Evolutionary conservation across 2,888 invertebrate species (phyloP), one percentile per base, ranked within the genome.

Genomic region (Nomada fucata): DNA sequence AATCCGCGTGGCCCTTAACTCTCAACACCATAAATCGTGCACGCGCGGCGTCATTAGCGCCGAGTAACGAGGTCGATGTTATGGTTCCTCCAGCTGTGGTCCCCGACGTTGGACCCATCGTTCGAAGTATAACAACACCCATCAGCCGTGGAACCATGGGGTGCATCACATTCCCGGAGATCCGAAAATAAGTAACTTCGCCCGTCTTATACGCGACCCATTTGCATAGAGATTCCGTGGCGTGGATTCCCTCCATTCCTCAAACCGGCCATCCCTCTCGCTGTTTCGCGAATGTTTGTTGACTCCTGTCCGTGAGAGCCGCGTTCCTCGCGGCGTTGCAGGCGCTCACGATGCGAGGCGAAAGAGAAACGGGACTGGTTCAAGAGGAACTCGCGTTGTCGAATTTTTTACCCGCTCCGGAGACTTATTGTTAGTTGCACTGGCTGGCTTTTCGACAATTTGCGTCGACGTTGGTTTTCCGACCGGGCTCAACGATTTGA

Each of bases 61-160:
- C 83, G 90, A 90, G 89, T 90, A 92, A 91, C 90, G 90, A 91
- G 90, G 85, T 84, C 90, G 83, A 88, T 89, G 89, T 90, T 88
- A 83, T 86, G 83, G 83, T 86, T 83, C 79, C 79, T 81, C 86
- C 83, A 83, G 86, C 85, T 81, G 85, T 83, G 75, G 76, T 78
- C 80, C 79, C 55, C 81, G 71, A 64, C 80, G 53, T 53, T 63
- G 73, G 74, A 69, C 76, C 79, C 78, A 83, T 81, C 79, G 84
- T 89, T 87, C 86, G 87, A 90, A 91, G 90, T 90, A 36, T 36
- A 91, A 91, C 89, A 86, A 82, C 76, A 78, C 79, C 81, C 82
- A 64, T 83, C 79, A 78, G 76, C 85, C 75, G 47, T 79, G 73
- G 81, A 80, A 79, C 76, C 74, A 75, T 50, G 74, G 76, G 81